These are phyloP conservation scores for Chloroceryle amazona DNA, from an alignment of 2,797 vertebrate genomes.

Conservation along the genomic window DNA sequence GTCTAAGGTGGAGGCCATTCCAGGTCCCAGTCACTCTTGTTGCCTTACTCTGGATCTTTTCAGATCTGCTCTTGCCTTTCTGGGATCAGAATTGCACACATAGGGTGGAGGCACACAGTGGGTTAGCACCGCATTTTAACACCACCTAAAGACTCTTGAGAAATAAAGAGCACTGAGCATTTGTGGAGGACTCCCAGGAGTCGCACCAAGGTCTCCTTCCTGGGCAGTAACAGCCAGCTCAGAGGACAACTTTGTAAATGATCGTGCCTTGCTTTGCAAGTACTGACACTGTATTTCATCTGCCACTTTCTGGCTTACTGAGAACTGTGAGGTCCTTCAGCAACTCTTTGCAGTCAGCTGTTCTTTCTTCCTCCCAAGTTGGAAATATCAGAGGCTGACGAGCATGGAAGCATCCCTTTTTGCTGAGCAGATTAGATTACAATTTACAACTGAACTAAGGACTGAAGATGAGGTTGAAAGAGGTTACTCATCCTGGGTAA, in stretches of 20 bases:
- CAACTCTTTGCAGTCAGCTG: not conserved
- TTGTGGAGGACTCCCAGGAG: not conserved
- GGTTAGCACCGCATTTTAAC: not conserved
- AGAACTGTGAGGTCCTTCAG: not conserved
- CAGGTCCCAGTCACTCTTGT: rapidly evolving
- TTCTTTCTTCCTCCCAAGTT: not conserved
- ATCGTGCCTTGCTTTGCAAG: not conserved
- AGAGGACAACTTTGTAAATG: not conserved
- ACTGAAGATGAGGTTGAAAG: not conserved
- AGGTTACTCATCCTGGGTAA: not conserved
- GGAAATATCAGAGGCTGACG: not conserved
- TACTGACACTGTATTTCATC: not conserved
- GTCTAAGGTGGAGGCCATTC: not conserved
- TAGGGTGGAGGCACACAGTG: not conserved
- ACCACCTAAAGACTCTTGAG: not conserved
- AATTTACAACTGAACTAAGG: not conserved
- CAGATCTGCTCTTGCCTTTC: not conserved
- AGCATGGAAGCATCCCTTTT: not conserved
- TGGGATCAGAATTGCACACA: not conserved
- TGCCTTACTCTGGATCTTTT: not conserved
- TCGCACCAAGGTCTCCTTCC: not conserved
- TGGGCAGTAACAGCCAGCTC: not conserved
- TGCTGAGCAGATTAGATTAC: not conserved
- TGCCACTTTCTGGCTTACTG: not conserved
- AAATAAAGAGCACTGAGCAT: not conserved